Percentiles rank a stretch among this genome's conserved stretches.
Evolutionary conservation across 2,888 invertebrate genomes (phyloP).

Genomic region (Metallyticus violacea): DNA sequence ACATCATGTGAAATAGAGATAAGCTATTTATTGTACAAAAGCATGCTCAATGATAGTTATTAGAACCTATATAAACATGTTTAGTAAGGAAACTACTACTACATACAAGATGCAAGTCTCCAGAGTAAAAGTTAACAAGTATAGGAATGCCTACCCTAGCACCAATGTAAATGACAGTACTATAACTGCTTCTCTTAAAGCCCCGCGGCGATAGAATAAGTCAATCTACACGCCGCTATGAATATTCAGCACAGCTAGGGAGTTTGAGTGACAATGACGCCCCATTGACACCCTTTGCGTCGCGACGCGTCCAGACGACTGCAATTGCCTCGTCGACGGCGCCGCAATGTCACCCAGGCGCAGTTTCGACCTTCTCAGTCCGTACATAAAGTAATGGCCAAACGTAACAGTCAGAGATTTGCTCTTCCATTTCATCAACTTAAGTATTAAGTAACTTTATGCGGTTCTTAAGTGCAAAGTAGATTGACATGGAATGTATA

Average conservation of each 20-base stretch:
- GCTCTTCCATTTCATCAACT: too few species aligned
- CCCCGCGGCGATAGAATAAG: not conserved
- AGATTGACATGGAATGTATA: too few species aligned
- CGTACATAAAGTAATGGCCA: not conserved
- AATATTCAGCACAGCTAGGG: not conserved
- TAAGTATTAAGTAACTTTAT: too few species aligned
- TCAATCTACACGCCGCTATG: not conserved
- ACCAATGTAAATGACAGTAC: not conserved
- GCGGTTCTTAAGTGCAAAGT: too few species aligned
- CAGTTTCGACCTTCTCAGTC: not conserved
- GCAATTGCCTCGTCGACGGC: not conserved
- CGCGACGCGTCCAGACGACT: not conserved
- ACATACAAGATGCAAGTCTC: too few species aligned
- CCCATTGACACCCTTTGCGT: not conserved
- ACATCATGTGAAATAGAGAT: too few species aligned
- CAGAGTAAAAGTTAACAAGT: too few species aligned
- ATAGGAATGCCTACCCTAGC: not conserved
- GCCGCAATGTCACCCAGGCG: not conserved
- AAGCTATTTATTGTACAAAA: too few species aligned
- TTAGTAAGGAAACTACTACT: too few species aligned
- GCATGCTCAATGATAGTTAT: too few species aligned
- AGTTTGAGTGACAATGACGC: conserved; percentile 20
- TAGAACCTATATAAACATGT: too few species aligned
- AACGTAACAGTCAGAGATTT: too few species aligned
- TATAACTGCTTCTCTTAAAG: not conserved